These are phyloP conservation scores for Rana temporaria DNA, from an alignment of 2,113 vertebrate genomes.

Conservation along the genomic window DNA sequence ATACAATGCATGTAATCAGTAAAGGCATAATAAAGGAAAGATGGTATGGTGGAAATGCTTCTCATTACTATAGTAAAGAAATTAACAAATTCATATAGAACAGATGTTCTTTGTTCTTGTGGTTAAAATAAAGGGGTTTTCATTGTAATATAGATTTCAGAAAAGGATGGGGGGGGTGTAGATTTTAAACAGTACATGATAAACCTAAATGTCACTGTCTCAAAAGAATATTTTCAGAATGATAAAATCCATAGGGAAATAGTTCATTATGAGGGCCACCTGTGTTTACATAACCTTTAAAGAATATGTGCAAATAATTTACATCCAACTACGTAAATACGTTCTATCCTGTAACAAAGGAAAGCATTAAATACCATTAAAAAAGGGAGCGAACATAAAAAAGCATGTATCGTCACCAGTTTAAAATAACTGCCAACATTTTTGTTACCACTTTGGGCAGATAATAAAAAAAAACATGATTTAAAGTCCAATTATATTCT, in stretches of 20 bases:
- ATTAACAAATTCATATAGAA: constrained; percentile 48
- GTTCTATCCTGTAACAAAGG: background rate
- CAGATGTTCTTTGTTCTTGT: constrained; percentile 25
- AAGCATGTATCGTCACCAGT: background rate
- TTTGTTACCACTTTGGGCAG: too few relatives aligned
- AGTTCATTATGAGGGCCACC: constrained; percentile 42
- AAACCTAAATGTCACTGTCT: constrained; percentile 58
- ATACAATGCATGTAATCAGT: background rate
- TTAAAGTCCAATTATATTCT: too few relatives aligned
- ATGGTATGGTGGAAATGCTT: background rate
- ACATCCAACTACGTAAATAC: constrained; percentile 2
- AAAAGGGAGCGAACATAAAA: background rate
- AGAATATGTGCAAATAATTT: background rate
- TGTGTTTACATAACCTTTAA: constrained; percentile 27
- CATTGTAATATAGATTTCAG: constrained; percentile 16
- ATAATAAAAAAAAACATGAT: too few relatives aligned
- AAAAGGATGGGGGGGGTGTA: constrained; percentile 17
- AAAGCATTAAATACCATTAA: background rate
- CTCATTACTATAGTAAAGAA: background rate
- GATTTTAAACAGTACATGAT: constrained; percentile 50
- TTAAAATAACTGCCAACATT: background rate
- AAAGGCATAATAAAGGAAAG: background rate
- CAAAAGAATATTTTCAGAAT: constrained; percentile 51
- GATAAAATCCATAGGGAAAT: constrained; percentile 53
- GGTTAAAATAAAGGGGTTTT: constrained; percentile 46